phyloP scores from a whole-genome alignment of 2,113 vertebrate genomes.

The Meles meles region DNA sequence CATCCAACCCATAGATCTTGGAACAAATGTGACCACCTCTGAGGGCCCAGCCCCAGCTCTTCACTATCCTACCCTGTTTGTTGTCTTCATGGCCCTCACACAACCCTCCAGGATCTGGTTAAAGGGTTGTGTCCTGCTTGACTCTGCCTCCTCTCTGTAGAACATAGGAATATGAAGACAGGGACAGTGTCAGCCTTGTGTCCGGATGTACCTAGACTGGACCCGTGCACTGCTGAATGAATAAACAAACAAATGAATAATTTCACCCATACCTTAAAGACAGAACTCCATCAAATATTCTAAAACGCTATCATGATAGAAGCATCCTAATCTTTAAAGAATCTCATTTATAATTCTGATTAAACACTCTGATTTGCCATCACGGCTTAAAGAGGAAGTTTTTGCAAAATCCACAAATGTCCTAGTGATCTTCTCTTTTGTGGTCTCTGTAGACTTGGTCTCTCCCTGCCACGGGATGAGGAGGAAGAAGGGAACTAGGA shows the following conservation, averaged over 20 bases:
- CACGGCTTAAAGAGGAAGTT: background rate
- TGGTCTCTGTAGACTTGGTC: background rate
- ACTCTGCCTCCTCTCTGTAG: background rate
- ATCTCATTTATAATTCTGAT: background rate
- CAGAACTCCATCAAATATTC: background rate
- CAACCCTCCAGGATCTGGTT: background rate
- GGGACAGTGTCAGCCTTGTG: background rate
- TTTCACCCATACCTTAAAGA: background rate
- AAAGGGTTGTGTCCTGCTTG: background rate
- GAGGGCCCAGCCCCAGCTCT: background rate
- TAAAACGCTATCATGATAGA: background rate
- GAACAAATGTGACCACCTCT: background rate
- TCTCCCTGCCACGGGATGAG: background rate
- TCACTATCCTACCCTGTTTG: background rate
- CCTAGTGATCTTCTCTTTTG: background rate
- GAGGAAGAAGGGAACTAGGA: background rate
- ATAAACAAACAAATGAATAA: background rate
- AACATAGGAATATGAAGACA: background rate
- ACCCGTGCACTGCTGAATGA: rapidly evolving
- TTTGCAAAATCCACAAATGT: background rate
- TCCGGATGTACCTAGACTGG: background rate
- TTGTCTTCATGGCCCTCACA: background rate
- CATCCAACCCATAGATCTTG: background rate
- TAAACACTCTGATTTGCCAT: background rate
- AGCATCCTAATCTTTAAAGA: background rate